These are phyloP conservation scores for Bradypodion pumilum DNA, from an alignment of 2,797 vertebrate species.

Conservation along the genomic window DNA sequence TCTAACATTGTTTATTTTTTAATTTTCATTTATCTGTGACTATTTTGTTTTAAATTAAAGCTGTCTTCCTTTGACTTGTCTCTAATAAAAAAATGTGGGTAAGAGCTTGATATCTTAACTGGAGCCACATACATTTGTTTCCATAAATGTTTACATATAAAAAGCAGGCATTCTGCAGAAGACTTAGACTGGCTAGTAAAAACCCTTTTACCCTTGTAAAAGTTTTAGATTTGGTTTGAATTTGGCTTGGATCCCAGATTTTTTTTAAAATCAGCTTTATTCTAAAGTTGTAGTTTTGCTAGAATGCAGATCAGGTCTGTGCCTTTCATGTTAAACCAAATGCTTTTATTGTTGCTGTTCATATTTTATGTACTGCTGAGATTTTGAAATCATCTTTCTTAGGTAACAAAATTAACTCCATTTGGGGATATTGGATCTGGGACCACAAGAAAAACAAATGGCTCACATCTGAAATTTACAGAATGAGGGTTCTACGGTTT, in stretches of 20 bases:
- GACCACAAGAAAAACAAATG: constrained; percentile 59
- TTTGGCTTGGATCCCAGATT: constrained; percentile 72
- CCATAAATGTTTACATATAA: constrained; percentile 61
- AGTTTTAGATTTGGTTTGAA: constrained; percentile 63
- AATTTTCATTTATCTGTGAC: neutral
- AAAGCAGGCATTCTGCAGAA: constrained; percentile 63
- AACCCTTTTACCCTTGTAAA: constrained; percentile 55
- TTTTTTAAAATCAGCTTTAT: constrained; percentile 67
- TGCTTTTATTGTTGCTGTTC: constrained; percentile 41
- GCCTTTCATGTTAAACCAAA: neutral
- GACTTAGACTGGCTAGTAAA: constrained; percentile 67
- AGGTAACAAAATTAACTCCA: constrained; percentile 45
- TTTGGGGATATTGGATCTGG: constrained; percentile 43
- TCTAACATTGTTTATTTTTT: constrained; percentile 34
- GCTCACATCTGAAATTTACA: constrained; percentile 57
- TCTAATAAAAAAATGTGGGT: constrained; percentile 27
- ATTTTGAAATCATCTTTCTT: constrained; percentile 45
- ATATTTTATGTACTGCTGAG: constrained; percentile 30
- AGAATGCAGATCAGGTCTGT: constrained; percentile 62
- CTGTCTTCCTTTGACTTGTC: constrained; percentile 51
- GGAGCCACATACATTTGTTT: constrained; percentile 63
- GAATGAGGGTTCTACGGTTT: constrained; percentile 57
- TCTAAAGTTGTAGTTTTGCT: constrained; percentile 72
- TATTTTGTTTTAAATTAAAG: neutral
- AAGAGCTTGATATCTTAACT: constrained; percentile 62